phyloP scores from a whole-genome alignment of 1,140 invertebrate genomes.

The Bicyclus anynana region DNA sequence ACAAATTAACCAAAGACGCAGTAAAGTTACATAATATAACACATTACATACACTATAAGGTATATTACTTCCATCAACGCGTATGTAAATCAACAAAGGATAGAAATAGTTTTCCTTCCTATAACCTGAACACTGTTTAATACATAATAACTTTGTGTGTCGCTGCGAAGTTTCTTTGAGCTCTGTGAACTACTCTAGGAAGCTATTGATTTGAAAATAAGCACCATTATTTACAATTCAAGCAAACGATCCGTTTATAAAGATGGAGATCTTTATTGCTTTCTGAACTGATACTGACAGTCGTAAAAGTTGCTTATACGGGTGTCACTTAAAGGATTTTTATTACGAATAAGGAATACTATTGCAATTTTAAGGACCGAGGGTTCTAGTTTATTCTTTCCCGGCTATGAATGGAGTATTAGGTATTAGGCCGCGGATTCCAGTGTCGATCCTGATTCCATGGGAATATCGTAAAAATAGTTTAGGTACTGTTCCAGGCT shows the following conservation, averaged over 20 bases:
- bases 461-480: too few relatives aligned
- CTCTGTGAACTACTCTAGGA: slow-evolving; percentile 41
- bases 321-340: slow-evolving; percentile 1
- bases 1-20: too few relatives aligned
- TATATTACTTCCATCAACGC: too few relatives aligned
- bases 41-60: too few relatives aligned
- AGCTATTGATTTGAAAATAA: slow-evolving; percentile 49
- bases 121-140: neutral
- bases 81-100: too few relatives aligned
- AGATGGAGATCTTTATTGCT: slow-evolving; percentile 12
- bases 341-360: slow-evolving; percentile 1
- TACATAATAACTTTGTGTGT: neutral
- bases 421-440: too few relatives aligned
- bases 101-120: neutral
- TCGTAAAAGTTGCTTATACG: slow-evolving; percentile 10
- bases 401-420: neutral
- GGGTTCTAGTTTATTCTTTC: neutral
- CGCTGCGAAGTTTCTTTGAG: slow-evolving; percentile 32
- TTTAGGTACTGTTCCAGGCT: too few relatives aligned
- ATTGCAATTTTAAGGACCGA: neutral
- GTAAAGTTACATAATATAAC: too few relatives aligned
- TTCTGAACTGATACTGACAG: slow-evolving; percentile 9
- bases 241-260: slow-evolving; percentile 9
- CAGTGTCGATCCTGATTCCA: too few relatives aligned
- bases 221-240: slow-evolving; percentile 20